Percentiles rank a stretch among this genome's conserved stretches.
phyloP scores from a whole-genome alignment of 2,113 vertebrate genomes.

The Halichoerus grypus region DNA sequence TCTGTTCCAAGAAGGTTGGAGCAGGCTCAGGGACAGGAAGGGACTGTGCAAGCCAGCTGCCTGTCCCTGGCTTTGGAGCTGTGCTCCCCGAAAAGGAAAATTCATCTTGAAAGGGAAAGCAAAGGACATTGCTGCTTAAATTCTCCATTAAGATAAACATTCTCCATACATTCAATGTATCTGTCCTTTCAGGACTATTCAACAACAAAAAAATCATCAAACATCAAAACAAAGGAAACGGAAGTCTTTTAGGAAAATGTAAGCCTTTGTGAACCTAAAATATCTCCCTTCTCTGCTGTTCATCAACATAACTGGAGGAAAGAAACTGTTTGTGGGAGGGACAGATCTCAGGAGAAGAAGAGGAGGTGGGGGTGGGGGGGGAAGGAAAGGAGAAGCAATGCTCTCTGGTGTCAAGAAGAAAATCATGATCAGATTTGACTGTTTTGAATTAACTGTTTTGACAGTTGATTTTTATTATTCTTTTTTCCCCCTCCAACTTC shows the following conservation, averaged over 20 bases:
- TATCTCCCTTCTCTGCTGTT: constrained; percentile 20
- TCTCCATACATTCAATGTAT: not conserved
- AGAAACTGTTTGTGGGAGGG: constrained; percentile 54
- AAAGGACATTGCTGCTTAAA: constrained; percentile 35
- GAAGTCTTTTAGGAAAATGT: constrained; percentile 53
- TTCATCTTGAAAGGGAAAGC: constrained; percentile 56
- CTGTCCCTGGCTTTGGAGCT: constrained; percentile 34
- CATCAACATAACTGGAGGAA: not conserved
- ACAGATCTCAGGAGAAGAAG: constrained; percentile 5
- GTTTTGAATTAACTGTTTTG: constrained; percentile 78
- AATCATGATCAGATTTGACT: constrained; percentile 49
- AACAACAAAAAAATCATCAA: not conserved
- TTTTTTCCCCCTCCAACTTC: constrained; percentile 50
- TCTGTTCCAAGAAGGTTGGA: constrained; percentile 75
- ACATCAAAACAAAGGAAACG: constrained; percentile 61
- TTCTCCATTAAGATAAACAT: constrained; percentile 25
- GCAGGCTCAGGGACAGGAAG: constrained; percentile 54
- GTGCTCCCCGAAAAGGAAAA: constrained; percentile 47
- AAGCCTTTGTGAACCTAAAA: constrained; percentile 54
- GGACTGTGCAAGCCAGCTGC: constrained; percentile 45
- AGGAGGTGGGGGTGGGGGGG: not conserved
- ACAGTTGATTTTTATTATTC: constrained; percentile 73
- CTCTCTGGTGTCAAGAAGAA: constrained; percentile 58
- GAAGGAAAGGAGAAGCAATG: not conserved
- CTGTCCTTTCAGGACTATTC: constrained; percentile 2